Percentiles rank a stretch among this genome's conserved stretches.
Evolutionary conservation across 2,113 vertebrate species (phyloP).

Genomic region (Eulemur macaco): DNA sequence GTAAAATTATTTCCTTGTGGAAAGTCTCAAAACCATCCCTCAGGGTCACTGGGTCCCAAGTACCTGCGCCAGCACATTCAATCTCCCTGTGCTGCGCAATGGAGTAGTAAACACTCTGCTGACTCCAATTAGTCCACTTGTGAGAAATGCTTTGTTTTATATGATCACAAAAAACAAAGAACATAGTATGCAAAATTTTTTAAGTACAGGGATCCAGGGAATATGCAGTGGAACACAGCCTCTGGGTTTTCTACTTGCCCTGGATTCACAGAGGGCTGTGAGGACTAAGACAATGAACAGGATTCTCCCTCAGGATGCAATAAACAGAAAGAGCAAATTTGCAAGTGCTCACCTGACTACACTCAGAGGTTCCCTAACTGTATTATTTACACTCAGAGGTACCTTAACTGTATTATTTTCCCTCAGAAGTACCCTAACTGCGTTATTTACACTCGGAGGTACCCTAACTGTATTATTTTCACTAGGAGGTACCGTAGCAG

Average conservation of each 20-base stretch:
- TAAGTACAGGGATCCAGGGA: not conserved
- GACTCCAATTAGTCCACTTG: not conserved
- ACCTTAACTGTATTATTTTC: not conserved
- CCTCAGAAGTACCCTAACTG: not conserved
- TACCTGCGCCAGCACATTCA: not conserved
- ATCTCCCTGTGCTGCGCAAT: not conserved
- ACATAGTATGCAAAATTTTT: not conserved
- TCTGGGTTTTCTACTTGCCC: not conserved
- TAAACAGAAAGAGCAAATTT: not conserved
- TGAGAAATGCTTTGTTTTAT: not conserved
- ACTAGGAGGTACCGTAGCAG: no score
- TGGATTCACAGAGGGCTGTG: not conserved
- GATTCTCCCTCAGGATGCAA: not conserved
- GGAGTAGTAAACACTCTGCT: not conserved
- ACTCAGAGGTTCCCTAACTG: not conserved
- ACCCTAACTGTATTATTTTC: no score
- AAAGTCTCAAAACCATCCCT: constrained; percentile 5
- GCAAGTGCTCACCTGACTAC: not conserved
- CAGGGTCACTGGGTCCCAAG: not conserved
- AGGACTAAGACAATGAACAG: not conserved
- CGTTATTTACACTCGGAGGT: not conserved
- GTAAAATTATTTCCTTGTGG: not conserved
- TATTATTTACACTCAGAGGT: not conserved
- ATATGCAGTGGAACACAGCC: not conserved
- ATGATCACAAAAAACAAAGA: not conserved